These are phyloP conservation scores for Leptodactylus fallax DNA, from an alignment of 2,797 vertebrate genomes.

Conservation along the genomic window DNA sequence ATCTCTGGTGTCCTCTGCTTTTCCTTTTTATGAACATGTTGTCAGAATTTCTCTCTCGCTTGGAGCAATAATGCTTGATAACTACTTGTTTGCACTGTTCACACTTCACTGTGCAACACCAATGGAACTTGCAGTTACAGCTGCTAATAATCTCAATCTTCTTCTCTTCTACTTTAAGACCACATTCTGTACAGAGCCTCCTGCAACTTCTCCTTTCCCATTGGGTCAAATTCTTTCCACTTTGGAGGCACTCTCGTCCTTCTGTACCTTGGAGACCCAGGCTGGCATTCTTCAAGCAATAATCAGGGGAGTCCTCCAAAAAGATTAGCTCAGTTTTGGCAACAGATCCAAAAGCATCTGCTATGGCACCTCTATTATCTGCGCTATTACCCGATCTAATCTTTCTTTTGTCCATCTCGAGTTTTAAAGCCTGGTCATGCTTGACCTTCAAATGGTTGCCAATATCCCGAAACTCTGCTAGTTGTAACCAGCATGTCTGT, in stretches of 20 bases:
- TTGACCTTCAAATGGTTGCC: conserved; percentile 92
- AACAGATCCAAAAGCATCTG: conserved; percentile 80
- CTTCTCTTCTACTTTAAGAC: conserved; percentile 86
- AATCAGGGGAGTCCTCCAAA: conserved; percentile 93
- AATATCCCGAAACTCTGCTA: conserved; percentile 89
- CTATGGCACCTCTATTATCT: conserved; percentile 81
- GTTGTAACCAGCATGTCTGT: conserved; percentile 96
- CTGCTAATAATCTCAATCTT: conserved; percentile 83
- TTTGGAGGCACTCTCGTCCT: conserved; percentile 91
- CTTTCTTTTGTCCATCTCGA: conserved; percentile 90
- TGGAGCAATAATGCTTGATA: conserved; percentile 86
- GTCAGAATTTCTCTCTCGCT: conserved; percentile 67
- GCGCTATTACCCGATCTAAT: conserved; percentile 89
- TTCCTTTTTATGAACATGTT: conserved; percentile 75
- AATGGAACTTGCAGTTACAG: conserved; percentile 97
- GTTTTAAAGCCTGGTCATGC: conserved; percentile 86
- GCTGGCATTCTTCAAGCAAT: conserved; percentile 88
- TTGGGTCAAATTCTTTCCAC: conserved; percentile 77
- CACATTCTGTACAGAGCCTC: conserved; percentile 89
- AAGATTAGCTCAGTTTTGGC: conserved; percentile 85
- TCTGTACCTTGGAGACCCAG: conserved; percentile 88
- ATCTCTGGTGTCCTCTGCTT: conserved; percentile 72
- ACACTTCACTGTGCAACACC: conserved; percentile 95
- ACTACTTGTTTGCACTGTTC: conserved; percentile 87
- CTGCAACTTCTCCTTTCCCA: conserved; percentile 88